A percentile compares a stretch with the other conserved stretches of the same genome.
These are phyloP conservation scores for Taurulus bubalis DNA, from an alignment of 2,113 vertebrate genomes.

Conservation along the genomic window DNA sequence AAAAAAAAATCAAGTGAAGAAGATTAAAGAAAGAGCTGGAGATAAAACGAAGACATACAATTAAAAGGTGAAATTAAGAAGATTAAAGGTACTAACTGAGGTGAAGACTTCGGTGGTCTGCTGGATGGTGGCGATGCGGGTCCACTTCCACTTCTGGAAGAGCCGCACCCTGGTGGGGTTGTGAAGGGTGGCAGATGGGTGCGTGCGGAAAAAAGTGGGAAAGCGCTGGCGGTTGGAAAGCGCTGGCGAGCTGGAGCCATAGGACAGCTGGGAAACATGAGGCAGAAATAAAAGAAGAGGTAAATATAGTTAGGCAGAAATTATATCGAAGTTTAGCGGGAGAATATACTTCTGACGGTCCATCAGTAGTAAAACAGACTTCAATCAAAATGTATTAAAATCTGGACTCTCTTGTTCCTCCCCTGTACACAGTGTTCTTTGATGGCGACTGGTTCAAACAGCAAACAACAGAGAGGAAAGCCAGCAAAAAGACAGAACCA, in stretches of 20 bases:
- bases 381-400: slow-evolving; percentile 52
- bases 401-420: slow-evolving; percentile 46
- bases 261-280: slow-evolving; percentile 86
- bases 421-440: slow-evolving; percentile 46
- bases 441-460: slow-evolving; percentile 52
- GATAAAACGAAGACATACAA: background rate
- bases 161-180: slow-evolving; percentile 95
- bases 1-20: background rate
- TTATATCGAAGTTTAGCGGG: background rate
- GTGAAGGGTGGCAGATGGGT: slow-evolving; percentile 94
- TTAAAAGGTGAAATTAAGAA: background rate
- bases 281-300: background rate
- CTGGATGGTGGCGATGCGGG: slow-evolving; percentile 97
- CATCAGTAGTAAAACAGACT: slow-evolving; percentile 53
- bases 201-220: slow-evolving; percentile 95
- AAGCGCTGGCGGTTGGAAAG: slow-evolving; percentile 95
- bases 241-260: slow-evolving; percentile 94
- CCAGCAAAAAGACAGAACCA: slow-evolving; percentile 37
- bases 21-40: background rate
- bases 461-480: slow-evolving; percentile 30
- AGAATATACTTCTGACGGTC: slow-evolving; percentile 39
- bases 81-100: slow-evolving; percentile 84
- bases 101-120: slow-evolving; percentile 98
- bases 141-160: slow-evolving; percentile 97
- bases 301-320: background rate